Percentiles rank a stretch among this genome's conserved stretches.
Conservation (phyloP, 2,888 invertebrate genomes). For the Erpobdella octoculata region DNA sequence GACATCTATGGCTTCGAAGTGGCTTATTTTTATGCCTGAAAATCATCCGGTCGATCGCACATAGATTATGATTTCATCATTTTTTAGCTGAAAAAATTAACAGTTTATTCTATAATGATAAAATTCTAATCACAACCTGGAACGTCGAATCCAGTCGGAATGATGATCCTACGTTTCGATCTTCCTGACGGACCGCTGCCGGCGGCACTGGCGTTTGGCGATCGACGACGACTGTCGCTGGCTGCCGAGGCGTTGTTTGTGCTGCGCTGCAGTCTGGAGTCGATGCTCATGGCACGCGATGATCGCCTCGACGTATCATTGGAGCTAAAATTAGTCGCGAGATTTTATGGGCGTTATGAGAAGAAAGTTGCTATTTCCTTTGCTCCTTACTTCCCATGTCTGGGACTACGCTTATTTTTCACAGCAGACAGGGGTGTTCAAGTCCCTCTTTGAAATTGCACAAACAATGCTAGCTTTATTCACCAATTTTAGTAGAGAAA, state of each 20-base stretch:
- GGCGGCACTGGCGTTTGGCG: neutral
- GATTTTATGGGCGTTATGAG: too few species aligned
- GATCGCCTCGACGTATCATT: conserved; percentile 31
- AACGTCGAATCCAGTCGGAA: conserved; percentile 31
- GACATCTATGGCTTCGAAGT: conserved; percentile 36
- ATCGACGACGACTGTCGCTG: neutral
- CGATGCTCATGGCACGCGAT: conserved; percentile 31
- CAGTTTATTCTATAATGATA: neutral
- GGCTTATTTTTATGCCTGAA: conserved; percentile 37
- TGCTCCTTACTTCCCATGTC: too few species aligned
- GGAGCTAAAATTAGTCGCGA: conserved; percentile 33
- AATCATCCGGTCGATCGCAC: too few species aligned
- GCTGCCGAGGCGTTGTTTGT: conserved; percentile 16
- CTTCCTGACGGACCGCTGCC: neutral
- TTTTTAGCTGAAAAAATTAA: too few species aligned
- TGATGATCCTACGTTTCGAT: conserved; percentile 15
- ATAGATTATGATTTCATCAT: too few species aligned
- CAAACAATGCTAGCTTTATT: too few species aligned
- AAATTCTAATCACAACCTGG: conserved; percentile 20
- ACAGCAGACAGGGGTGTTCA: too few species aligned
- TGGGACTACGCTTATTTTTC: too few species aligned
- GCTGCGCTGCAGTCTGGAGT: conserved; percentile 14
- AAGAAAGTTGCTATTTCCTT: too few species aligned
- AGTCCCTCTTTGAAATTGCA: too few species aligned
- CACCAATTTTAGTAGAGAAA: too few species aligned